Percentiles rank a stretch among this genome's conserved stretches.
Evolutionary conservation across 2,113 vertebrate genomes (phyloP).

Genomic region (Excalfactoria chinensis): DNA sequence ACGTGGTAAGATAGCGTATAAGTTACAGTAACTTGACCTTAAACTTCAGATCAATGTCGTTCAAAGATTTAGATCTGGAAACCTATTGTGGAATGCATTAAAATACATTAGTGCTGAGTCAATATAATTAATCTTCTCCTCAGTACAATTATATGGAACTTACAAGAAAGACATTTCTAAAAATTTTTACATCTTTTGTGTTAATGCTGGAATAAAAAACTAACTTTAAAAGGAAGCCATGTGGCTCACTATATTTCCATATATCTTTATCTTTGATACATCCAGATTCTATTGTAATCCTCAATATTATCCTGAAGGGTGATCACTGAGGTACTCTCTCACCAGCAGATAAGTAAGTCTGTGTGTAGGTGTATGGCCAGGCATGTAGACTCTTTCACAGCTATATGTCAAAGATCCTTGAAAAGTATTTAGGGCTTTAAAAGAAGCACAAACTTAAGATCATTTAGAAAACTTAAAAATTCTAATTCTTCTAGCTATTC

Average conservation of each 20-base stretch:
- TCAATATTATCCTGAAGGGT: not conserved
- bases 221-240: not conserved
- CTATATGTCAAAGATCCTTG: not conserved
- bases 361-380: not conserved
- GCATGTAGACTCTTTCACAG: not conserved
- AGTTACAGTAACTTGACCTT: accelerated
- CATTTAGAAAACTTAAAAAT: not conserved
- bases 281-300: not conserved
- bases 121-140: not conserved
- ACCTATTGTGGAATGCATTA: not conserved
- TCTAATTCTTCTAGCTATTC: not conserved
- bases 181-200: not conserved
- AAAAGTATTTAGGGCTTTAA: not conserved
- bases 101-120: not conserved
- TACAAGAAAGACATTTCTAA: not conserved
- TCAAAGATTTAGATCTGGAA: not conserved
- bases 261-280: not conserved
- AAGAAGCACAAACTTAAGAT: not conserved
- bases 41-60: not conserved
- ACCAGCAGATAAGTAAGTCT: not conserved
- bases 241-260: not conserved
- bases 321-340: not conserved
- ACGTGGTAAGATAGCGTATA: not conserved
- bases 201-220: not conserved
- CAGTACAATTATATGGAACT: not conserved